Evolutionary conservation across 2,888 invertebrate genomes (phyloP), one percentile per base, ranked within the genome.

Genomic region (Spilarctia lutea): DNA sequence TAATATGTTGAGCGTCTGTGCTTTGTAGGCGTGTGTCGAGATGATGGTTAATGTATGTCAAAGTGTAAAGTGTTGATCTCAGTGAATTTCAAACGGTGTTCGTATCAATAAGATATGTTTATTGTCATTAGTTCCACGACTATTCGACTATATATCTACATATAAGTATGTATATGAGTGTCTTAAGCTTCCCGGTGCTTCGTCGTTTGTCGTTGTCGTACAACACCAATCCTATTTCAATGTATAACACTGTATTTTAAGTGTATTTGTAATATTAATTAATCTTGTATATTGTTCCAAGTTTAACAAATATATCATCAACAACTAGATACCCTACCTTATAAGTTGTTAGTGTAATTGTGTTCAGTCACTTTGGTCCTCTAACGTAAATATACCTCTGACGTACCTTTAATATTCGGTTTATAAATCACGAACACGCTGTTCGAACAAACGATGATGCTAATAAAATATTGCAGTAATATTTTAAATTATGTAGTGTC

Each of bases 61-160:
- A 69, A 13, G 48, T 48, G 52, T 33, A 2, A 48, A 52, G 33
- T 68, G 24, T 73, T 73, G 75, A 75, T 75, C 75, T 75, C 75
- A 75, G 63, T 63, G n/a, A 63, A 66, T 75, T 69, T 66, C 65
- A 67, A 70, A 71, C 33, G 45, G 63, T 75, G 66, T 75, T 75
- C 71, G 72, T 70, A 75, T 56, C 24, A 56, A 56, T 56, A 56
- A 56, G 52, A 56, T 56, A 56, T 56, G 3, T 56, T n/a, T 24
- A 56, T 56, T 56, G 52, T 56, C 52, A 48, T 48, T 20, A 48
- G 48, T 48, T 48, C n/a, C 24, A 10, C 20, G 52, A 56, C 11
- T 56, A 56, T 24, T 8, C n/a, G n/a, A 8, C 10, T 24, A n/a
- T n/a, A n/a, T n/a, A n/a, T n/a, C 24, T 2, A 10, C 24, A 56